These are phyloP conservation scores for Pangasianodon gigas DNA, from an alignment of 2,113 vertebrate species.

Conservation along the genomic window DNA sequence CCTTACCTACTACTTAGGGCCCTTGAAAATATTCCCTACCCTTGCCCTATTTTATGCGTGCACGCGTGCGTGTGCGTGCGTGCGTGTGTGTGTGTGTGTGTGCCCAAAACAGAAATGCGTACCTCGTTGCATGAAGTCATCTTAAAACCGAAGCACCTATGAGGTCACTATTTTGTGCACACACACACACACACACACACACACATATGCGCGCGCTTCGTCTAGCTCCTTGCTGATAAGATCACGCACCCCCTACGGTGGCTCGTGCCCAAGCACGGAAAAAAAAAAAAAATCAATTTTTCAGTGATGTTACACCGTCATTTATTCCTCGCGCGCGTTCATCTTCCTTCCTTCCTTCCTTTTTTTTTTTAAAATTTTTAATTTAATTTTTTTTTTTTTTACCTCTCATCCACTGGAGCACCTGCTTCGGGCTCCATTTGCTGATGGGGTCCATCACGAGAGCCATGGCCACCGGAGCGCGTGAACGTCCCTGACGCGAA, in stretches of 20 bases:
- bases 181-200: background rate
- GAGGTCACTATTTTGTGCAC: slow-evolving; percentile 44
- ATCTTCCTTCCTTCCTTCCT: background rate
- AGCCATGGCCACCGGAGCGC: slow-evolving; percentile 75
- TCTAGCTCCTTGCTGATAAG: slow-evolving; percentile 44
- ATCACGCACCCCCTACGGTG: slow-evolving; percentile 42
- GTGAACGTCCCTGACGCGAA: slow-evolving; percentile 66
- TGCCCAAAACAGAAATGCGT: background rate
- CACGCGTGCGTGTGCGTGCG: background rate
- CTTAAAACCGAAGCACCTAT: slow-evolving; percentile 31
- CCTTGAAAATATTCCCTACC: background rate
- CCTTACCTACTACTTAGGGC: background rate
- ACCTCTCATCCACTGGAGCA: slow-evolving; percentile 86
- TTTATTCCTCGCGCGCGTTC: slow-evolving; percentile 3
- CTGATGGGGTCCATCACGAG: slow-evolving; percentile 82
- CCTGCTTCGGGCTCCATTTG: slow-evolving; percentile 83
- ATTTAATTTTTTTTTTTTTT: slow-evolving; percentile 22
- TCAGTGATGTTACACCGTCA: background rate
- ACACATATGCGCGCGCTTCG: background rate
- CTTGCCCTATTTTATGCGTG: background rate
- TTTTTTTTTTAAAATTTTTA: too few relatives aligned
- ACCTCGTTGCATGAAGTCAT: slow-evolving; percentile 43
- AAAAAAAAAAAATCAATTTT: slow-evolving; percentile 25
- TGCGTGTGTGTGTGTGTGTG: background rate
- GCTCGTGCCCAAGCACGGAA: background rate